Percentiles rank a stretch among this genome's conserved stretches.
Conservation (phyloP, 1,140 invertebrate species). For the Drosophila parvula region DNA sequence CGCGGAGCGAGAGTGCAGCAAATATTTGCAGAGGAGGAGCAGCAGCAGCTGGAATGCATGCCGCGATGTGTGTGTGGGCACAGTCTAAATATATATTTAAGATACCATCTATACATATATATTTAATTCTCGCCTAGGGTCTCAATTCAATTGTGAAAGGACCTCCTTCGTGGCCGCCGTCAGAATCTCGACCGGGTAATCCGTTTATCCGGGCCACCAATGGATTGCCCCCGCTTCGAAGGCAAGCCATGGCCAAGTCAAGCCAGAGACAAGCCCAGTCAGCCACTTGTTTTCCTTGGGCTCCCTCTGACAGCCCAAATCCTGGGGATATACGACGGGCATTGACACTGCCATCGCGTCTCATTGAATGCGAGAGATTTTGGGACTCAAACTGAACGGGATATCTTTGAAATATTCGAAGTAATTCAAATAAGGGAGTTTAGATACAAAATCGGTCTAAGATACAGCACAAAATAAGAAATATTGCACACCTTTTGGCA, state of each 20-base stretch:
- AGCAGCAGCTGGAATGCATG: background rate
- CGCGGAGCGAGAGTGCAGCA: background rate
- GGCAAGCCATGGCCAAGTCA: background rate
- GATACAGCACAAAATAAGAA: too few relatives aligned
- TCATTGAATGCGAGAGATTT: background rate
- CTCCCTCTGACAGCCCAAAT: constrained; percentile 4
- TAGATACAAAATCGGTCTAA: background rate
- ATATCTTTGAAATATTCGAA: background rate
- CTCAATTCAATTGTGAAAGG: constrained; percentile 15
- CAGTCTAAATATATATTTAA: background rate
- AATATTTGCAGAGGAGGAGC: background rate
- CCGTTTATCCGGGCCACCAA: constrained; percentile 3
- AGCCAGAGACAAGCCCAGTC: background rate
- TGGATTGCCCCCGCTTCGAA: background rate
- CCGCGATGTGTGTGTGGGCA: too few relatives aligned
- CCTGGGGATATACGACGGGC: background rate
- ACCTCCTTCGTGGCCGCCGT: background rate
- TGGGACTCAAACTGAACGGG: background rate
- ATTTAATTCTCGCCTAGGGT: background rate
- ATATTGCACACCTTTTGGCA: too few relatives aligned
- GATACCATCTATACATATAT: background rate
- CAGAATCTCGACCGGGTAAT: constrained; percentile 5
- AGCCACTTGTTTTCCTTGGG: constrained; percentile 13
- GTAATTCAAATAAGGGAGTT: too few relatives aligned
- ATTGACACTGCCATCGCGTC: background rate